These are phyloP conservation scores for Melopsittacus undulatus DNA, from an alignment of 2,797 vertebrate genomes.

Conservation along the genomic window DNA sequence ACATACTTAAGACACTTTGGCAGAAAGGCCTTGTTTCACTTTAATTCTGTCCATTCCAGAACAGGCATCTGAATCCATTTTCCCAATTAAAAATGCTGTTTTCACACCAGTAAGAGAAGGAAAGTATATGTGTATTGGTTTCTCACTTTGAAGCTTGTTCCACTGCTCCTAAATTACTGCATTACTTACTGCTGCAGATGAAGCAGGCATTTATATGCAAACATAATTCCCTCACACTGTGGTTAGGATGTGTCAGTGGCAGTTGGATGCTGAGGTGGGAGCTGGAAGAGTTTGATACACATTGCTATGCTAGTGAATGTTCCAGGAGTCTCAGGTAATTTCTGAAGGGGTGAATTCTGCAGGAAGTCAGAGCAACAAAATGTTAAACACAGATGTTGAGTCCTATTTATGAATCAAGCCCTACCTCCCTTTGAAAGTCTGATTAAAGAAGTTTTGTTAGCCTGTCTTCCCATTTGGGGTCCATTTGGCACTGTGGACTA, in stretches of 20 bases:
- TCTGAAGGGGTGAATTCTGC: neutral
- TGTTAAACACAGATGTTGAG: neutral
- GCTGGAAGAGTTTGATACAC: neutral
- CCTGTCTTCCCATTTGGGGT: neutral
- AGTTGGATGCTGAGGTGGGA: neutral
- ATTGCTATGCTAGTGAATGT: neutral
- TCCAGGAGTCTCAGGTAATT: neutral
- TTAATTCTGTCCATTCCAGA: neutral
- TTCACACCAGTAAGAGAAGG: neutral
- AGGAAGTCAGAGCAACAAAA: neutral
- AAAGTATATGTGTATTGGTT: accelerated
- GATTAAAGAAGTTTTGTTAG: neutral
- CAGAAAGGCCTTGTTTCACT: neutral
- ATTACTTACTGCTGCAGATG: neutral
- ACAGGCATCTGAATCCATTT: neutral
- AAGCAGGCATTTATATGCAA: neutral
- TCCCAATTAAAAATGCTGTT: neutral
- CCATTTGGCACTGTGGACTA: neutral
- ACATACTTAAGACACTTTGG: neutral
- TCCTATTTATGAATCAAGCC: neutral
- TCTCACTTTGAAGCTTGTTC: neutral
- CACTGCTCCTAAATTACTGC: neutral
- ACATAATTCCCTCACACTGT: neutral
- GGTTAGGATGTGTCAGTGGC: neutral
- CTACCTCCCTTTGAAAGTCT: neutral